Evolutionary conservation across 92 coral and sea anemone genomes (phyloP).

Genomic region (Diadumene lineata): DNA sequence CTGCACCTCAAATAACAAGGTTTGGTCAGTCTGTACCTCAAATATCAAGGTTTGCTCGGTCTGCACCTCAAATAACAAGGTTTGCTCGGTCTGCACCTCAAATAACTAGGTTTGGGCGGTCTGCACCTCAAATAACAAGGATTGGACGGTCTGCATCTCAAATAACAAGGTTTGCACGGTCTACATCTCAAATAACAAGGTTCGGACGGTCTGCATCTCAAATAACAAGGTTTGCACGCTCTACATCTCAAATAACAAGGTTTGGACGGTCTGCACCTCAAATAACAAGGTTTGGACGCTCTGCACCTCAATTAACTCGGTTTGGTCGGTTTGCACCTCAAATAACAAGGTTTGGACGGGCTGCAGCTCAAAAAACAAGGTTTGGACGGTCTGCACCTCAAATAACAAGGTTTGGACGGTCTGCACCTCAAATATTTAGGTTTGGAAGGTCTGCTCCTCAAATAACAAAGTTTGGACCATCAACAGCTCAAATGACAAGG

Average conservation of each 20-base stretch:
- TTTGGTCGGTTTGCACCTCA: slow-evolving; percentile 19
- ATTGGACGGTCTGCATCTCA: slow-evolving; percentile 15
- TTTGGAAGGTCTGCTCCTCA: slow-evolving; percentile 10
- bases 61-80: slow-evolving; percentile 5
- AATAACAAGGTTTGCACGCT: slow-evolving; percentile 16
- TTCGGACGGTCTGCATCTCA: slow-evolving; percentile 4
- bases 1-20: slow-evolving; percentile 5
- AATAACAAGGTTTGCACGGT: slow-evolving; percentile 10
- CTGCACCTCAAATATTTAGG: neutral
- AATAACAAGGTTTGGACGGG: slow-evolving; percentile 21
- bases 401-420: slow-evolving; percentile 23
- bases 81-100: slow-evolving; percentile 2
- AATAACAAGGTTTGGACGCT: slow-evolving; percentile 18
- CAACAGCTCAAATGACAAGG: slow-evolving; percentile 2
- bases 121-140: slow-evolving; percentile 13
- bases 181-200: slow-evolving; percentile 3
- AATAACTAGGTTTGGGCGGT: slow-evolving; percentile 12
- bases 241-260: slow-evolving; percentile 11
- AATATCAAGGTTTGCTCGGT: slow-evolving; percentile 1
- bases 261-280: slow-evolving; percentile 24
- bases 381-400: slow-evolving; percentile 20
- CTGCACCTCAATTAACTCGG: slow-evolving; percentile 12
- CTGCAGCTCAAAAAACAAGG: slow-evolving; percentile 6
- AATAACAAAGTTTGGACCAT: slow-evolving; percentile 2
- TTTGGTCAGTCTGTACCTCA: slow-evolving; percentile 7